phyloP scores from a whole-genome alignment of 92 coral and sea anemone genomes.

The Siderastrea siderea region DNA sequence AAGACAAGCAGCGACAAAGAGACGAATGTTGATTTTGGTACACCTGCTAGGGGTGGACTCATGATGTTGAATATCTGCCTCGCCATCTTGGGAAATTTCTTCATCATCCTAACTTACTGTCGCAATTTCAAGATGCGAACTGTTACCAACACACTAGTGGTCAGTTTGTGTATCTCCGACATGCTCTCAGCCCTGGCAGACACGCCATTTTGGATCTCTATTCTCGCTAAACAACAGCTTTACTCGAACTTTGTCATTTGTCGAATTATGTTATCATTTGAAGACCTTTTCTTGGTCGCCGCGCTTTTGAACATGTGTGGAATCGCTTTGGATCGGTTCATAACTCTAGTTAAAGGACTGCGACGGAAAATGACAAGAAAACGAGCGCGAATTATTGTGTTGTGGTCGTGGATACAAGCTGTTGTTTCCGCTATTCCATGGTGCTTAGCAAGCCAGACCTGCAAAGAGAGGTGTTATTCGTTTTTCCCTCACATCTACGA shows the following conservation, averaged over 20 bases:
- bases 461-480: conserved; percentile 59
- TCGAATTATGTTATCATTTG: conserved; percentile 69
- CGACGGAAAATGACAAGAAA: conserved; percentile 75
- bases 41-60: conserved; percentile 46
- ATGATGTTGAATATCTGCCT: conserved; percentile 68
- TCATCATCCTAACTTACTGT: conserved; percentile 76
- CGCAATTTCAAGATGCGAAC: conserved; percentile 90
- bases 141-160: conserved; percentile 82
- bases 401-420: conserved; percentile 86
- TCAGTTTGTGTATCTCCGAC: conserved; percentile 82
- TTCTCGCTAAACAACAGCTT: conserved; percentile 46
- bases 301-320: conserved; percentile 89
- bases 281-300: conserved; percentile 80
- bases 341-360: conserved; percentile 82
- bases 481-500: conserved; percentile 80
- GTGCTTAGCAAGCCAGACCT: conserved; percentile 49
- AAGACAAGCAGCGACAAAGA: not conserved
- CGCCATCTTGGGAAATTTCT: conserved; percentile 85
- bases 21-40: not conserved
- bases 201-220: conserved; percentile 76
- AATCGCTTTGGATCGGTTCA: conserved; percentile 83
- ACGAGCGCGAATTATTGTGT: conserved; percentile 60
- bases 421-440: conserved; percentile 76
- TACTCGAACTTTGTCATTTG: conserved; percentile 65
- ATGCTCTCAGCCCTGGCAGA: conserved; percentile 82